Evolutionary conservation across 2,797 vertebrate species (phyloP).

Genomic region (Glyptemys insculpta): DNA sequence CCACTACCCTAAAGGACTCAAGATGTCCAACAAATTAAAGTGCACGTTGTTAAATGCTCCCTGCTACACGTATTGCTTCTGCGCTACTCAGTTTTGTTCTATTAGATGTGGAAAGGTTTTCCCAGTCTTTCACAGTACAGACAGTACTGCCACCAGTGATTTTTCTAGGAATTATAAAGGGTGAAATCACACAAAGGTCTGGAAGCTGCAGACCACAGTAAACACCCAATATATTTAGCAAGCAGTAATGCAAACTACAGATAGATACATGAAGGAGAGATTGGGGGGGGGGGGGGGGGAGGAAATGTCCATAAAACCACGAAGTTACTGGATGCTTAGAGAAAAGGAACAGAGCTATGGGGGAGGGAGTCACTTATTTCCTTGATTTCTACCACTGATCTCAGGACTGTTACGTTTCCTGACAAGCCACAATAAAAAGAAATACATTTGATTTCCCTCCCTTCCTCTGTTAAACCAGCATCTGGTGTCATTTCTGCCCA

Average conservation of each 20-base stretch:
- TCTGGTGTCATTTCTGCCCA: neutral
- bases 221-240: neutral
- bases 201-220: neutral
- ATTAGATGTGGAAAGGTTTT: conserved; percentile 1
- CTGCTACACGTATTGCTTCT: neutral
- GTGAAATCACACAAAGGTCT: neutral
- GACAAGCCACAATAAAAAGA: neutral
- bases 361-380: neutral
- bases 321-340: neutral
- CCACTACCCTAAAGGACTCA: neutral
- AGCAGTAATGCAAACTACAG: neutral
- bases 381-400: neutral
- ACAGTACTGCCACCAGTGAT: neutral
- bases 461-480: neutral
- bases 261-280: neutral
- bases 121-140: neutral
- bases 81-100: neutral
- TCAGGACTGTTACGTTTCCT: neutral
- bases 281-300: no score
- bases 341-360: neutral
- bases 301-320: neutral
- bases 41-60: neutral
- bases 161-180: neutral
- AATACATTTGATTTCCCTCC: neutral
- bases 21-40: neutral